Evolutionary conservation across 2,888 invertebrate species (phyloP).

Genomic region (Bursaphelenchus okinawaensis): DNA sequence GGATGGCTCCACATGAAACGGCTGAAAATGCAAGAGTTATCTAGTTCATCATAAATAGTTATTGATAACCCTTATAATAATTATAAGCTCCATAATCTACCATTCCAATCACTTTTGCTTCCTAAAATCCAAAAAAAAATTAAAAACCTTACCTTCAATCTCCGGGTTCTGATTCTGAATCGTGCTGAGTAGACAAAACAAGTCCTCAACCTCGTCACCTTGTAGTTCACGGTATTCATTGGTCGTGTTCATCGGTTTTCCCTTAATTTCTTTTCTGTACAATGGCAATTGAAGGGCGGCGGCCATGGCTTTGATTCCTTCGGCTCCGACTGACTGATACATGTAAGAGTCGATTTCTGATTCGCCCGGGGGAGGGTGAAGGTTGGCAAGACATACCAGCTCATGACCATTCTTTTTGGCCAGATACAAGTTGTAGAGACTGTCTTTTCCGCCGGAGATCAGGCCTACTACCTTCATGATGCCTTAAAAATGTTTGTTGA

Average conservation of each 20-base stretch:
- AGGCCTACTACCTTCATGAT: conserved; percentile 56
- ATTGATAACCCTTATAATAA: conserved; percentile 14
- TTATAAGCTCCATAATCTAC: background rate
- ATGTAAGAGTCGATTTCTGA: conserved; percentile 94
- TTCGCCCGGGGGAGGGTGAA: conserved; percentile 72
- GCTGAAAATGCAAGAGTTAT: conserved; percentile 70
- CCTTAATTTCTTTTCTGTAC: conserved; percentile 76
- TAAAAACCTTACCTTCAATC: conserved; percentile 35
- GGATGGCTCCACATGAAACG: conserved; percentile 92
- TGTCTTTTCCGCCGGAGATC: conserved; percentile 93
- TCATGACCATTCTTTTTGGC: conserved; percentile 76
- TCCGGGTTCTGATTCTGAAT: conserved; percentile 66
- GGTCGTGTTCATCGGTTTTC: conserved; percentile 74
- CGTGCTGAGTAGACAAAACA: conserved; percentile 74
- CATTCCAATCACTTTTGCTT: no score
- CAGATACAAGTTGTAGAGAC: conserved; percentile 91
- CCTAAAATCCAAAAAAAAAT: conserved; percentile 2
- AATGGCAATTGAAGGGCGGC: conserved; percentile 88
- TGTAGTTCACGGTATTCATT: conserved; percentile 66
- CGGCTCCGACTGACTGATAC: conserved; percentile 95
- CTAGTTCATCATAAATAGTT: background rate
- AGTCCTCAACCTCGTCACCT: conserved; percentile 93
- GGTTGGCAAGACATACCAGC: conserved; percentile 90
- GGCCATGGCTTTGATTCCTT: conserved; percentile 79
- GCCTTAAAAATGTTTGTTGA: no score